Evolutionary conservation across 2,888 invertebrate species (phyloP).

Genomic region (Polydrusus cervinus): DNA sequence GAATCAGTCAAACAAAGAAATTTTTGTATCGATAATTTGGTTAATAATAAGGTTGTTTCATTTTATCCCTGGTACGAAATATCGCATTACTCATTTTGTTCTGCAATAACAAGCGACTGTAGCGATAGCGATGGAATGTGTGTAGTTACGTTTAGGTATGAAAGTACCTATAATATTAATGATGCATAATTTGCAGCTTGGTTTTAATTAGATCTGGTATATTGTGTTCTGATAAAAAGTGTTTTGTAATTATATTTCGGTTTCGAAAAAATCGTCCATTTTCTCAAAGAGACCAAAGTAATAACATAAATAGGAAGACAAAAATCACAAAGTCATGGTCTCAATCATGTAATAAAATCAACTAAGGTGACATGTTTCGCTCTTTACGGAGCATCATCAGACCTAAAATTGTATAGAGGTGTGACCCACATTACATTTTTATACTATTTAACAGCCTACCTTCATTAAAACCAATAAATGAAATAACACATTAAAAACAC

Average conservation of each 20-base stretch:
- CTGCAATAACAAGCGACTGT: slow-evolving; percentile 28
- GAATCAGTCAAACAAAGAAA: slow-evolving; percentile 32
- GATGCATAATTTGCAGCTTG: slow-evolving; percentile 20
- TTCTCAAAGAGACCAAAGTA: no score
- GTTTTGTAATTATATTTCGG: not conserved
- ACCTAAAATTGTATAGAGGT: no score
- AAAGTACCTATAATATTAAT: not conserved
- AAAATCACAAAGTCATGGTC: no score
- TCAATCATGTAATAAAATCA: no score
- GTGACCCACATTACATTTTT: no score
- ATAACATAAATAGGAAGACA: no score
- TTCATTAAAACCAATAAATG: no score
- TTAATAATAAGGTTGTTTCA: slow-evolving; percentile 33
- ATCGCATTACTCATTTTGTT: slow-evolving; percentile 38
- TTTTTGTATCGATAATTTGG: slow-evolving; percentile 31
- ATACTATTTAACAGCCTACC: no score
- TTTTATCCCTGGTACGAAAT: slow-evolving; percentile 35
- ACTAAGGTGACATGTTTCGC: no score
- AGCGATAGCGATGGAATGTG: slow-evolving; percentile 25
- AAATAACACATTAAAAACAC: no score
- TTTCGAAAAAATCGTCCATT: no score
- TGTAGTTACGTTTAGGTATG: not conserved
- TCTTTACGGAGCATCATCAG: no score
- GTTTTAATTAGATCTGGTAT: slow-evolving; percentile 4
- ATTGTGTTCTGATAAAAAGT: not conserved